Evolutionary conservation across 2,888 invertebrate species (phyloP), one percentile per base, ranked within the genome.

Genomic region (Globia sparganii): DNA sequence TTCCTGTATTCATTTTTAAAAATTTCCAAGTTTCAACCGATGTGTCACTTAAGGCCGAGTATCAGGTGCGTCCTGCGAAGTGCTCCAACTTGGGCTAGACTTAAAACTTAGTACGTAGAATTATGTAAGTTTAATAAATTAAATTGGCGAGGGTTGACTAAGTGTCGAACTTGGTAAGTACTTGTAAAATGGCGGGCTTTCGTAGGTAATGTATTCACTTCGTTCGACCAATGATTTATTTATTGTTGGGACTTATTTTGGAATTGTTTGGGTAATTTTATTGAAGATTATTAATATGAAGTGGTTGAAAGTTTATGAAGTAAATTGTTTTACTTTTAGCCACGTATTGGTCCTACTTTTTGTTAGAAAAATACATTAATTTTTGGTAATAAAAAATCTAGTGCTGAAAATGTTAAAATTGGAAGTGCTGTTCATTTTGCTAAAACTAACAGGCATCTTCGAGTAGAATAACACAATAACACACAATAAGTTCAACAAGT

Each of bases 111-210:
- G 70, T 71, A 77, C 69, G 64, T 78, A 84, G 84, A 89, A 77
- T 90, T 82, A 87, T 83, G 76, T 80, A 85, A 86, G 75, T 85
- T 88, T 85, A 83, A 83, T 89, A 86, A 88, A 88, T 86, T 86
- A 85, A 84, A 84, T 78, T 81, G 78, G 73, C 73, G 62, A 31
- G 70, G 73, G 72, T 78, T 77, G 74, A 82, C 74, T 86, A 70
- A 83, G 85, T 85, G 82, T 74, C 72, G 71, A 78, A 84, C 78
- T 83, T 74, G 8, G 69, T 86, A 75, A 84, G 83, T 72, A 78
- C 74, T 84, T 82, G 74, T 86, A 82, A 84, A 83, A 81, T 72
- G 66, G 72, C 61, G 25, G 71, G 37, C 58, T 71, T 78, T 73
- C 37, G 43, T 49, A 62, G 28, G 53, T 75, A 62, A 74, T 58